Evolutionary conservation across 2,888 invertebrate species (phyloP).

Genomic region (Ennomos fuscantarius): DNA sequence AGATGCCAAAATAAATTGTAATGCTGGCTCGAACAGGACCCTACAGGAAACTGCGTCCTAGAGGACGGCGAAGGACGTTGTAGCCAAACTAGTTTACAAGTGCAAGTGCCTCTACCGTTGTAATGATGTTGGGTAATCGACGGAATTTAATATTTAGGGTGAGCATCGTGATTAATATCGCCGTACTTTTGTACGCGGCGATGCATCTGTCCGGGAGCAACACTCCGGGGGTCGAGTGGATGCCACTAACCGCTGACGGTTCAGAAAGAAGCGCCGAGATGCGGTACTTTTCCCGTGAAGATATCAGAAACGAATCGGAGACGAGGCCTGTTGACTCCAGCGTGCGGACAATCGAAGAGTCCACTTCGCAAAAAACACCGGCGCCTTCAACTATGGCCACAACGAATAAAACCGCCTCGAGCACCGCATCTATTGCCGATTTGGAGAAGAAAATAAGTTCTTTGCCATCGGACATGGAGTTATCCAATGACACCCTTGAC

Average conservation of each 20-base stretch:
- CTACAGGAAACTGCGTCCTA: constrained; percentile 83
- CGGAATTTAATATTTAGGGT: constrained; percentile 90
- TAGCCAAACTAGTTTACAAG: constrained; percentile 65
- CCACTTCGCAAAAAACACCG: constrained; percentile 69
- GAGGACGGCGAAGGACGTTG: constrained; percentile 83
- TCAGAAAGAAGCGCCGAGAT: constrained; percentile 64
- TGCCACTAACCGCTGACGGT: constrained; percentile 69
- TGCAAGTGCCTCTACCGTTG: constrained; percentile 74
- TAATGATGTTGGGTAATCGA: constrained; percentile 75
- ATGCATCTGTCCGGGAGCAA: constrained; percentile 82
- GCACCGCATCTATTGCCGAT: constrained; percentile 69
- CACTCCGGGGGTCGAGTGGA: constrained; percentile 65
- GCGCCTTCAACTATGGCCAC: constrained; percentile 71
- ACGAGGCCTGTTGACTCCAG: constrained; percentile 54
- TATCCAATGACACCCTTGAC: constrained; percentile 65
- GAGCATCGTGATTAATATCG: constrained; percentile 90
- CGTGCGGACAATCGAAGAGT: constrained; percentile 59
- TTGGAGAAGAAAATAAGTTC: constrained; percentile 68
- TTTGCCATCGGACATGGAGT: constrained; percentile 64
- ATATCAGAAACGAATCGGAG: constrained; percentile 64
- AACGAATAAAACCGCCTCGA: constrained; percentile 73
- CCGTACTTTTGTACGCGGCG: constrained; percentile 89
- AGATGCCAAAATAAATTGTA: constrained; percentile 82
- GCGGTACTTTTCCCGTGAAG: constrained; percentile 58
- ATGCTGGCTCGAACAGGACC: constrained; percentile 79